Conservation (phyloP, 2,888 invertebrate species). For the Pelosia muscerda region DNA sequence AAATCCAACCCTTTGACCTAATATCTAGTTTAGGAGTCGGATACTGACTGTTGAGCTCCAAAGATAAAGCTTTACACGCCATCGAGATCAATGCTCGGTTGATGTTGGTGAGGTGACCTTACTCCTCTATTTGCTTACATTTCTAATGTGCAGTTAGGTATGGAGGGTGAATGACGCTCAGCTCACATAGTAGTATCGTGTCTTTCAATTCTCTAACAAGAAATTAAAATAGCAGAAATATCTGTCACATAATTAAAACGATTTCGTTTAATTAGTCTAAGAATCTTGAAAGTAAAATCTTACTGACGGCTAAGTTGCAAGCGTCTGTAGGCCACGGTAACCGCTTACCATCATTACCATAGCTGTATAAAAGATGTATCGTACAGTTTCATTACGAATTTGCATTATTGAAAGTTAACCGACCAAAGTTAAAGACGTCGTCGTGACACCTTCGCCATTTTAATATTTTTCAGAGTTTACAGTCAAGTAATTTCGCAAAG, state of each 20-base stretch:
- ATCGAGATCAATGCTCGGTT: not conserved
- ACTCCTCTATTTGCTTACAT: not conserved
- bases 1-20: not conserved
- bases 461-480: constrained; percentile 61
- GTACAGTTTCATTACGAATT: constrained; percentile 20
- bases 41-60: too few relatives aligned
- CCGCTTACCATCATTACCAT: not conserved
- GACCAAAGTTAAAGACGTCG: constrained; percentile 40
- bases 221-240: not conserved
- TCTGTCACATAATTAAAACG: not conserved
- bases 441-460: constrained; percentile 51
- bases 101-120: not conserved
- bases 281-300: not conserved
- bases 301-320: not conserved
- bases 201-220: not conserved
- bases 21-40: not conserved
- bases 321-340: not conserved
- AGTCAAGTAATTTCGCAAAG: constrained; percentile 69
- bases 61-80: too few relatives aligned
- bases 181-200: not conserved
- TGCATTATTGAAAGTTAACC: constrained; percentile 43
- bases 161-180: not conserved
- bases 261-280: too few relatives aligned
- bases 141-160: not conserved
- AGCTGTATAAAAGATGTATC: not conserved